These are phyloP conservation scores for Eugnorisma glareosa DNA, from an alignment of 2,888 invertebrate genomes.

Conservation along the genomic window DNA sequence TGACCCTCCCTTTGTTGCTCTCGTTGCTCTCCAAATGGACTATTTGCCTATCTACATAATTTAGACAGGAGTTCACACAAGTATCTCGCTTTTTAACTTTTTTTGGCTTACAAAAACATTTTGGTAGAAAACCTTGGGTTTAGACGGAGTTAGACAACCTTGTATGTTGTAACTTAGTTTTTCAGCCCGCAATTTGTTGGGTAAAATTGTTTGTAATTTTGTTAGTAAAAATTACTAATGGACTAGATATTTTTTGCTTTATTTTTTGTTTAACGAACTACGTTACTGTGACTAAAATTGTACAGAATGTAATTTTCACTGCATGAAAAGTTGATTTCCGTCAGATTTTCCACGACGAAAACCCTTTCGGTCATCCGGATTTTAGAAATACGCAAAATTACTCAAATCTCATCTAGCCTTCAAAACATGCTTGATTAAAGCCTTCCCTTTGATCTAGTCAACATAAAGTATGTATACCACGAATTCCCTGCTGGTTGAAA, in stretches of 20 bases:
- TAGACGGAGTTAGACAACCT: conserved; percentile 6
- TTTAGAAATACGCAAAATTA: background rate
- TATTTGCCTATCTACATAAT: conserved; percentile 64
- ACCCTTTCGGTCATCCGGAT: too few relatives aligned
- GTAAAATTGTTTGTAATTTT: conserved; percentile 25
- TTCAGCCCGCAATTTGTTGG: conserved; percentile 3
- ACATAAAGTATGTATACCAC: conserved; percentile 1
- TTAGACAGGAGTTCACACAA: conserved; percentile 55
- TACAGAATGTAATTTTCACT: background rate
- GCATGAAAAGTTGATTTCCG: too few relatives aligned
- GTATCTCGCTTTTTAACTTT: conserved; percentile 29
- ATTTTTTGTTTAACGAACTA: background rate
- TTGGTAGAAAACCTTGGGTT: background rate
- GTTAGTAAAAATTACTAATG: conserved; percentile 6
- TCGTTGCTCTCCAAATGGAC: conserved; percentile 53
- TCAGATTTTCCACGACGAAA: background rate
- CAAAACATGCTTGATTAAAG: background rate
- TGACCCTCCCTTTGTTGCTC: conserved; percentile 56
- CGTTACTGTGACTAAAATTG: background rate
- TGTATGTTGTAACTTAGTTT: conserved; percentile 27
- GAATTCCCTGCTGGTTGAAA: conserved; percentile 32
- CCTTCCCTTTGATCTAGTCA: conserved; percentile 21
- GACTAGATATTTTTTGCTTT: background rate
- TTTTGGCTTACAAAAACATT: conserved; percentile 33
- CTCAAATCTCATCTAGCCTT: background rate